phyloP scores from a whole-genome alignment of 2,113 vertebrate genomes.

The Thalassarche chlororhynchos region DNA sequence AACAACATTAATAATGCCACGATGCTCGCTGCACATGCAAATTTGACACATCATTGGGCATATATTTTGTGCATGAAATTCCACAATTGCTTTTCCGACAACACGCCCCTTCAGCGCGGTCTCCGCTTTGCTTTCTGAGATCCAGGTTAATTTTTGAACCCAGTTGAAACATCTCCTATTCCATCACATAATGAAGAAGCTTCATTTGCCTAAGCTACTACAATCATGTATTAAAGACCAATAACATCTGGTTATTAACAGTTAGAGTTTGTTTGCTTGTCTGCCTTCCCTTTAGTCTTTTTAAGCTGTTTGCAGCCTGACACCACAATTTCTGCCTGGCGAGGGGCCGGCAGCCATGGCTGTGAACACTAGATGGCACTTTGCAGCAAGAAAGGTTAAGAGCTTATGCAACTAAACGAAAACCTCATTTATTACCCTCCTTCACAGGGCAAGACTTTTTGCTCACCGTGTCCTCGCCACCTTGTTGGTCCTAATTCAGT shows the following conservation, averaged over 20 bases:
- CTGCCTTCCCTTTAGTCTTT: background rate
- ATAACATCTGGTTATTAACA: background rate
- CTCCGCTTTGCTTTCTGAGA: background rate
- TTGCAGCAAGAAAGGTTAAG: constrained; percentile 60
- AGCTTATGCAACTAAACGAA: background rate
- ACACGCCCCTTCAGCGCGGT: background rate
- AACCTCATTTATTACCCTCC: background rate
- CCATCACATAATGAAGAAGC: background rate
- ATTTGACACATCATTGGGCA: background rate
- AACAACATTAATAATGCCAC: background rate
- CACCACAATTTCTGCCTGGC: background rate
- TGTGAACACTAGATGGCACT: constrained; percentile 75
- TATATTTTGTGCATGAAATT: background rate
- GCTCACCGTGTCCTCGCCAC: background rate
- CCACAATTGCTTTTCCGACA: background rate
- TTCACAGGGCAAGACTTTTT: background rate
- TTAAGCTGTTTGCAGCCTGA: background rate
- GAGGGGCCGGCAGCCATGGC: background rate
- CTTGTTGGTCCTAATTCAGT: background rate
- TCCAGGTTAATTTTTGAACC: background rate
- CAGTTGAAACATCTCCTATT: background rate
- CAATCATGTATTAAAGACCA: background rate
- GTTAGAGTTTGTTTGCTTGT: background rate
- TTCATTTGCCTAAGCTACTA: background rate
- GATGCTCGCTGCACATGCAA: background rate